Conservation (phyloP, 2,888 invertebrate genomes). For the Cepaea hortensis region DNA sequence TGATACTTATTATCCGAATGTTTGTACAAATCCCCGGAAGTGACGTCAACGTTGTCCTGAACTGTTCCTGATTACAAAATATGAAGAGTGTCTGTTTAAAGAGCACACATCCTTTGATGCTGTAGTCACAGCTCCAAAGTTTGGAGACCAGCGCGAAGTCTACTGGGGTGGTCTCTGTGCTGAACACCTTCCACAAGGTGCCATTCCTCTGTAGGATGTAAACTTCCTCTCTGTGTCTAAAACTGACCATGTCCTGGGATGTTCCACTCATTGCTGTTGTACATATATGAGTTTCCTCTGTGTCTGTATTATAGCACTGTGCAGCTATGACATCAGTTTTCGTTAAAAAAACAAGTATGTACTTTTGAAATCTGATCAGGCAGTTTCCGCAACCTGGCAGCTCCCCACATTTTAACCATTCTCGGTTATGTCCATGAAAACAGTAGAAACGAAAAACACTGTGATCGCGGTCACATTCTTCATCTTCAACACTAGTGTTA, state of each 20-base stretch:
- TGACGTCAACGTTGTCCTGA: neutral
- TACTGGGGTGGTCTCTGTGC: neutral
- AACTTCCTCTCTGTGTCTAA: neutral
- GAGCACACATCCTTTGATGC: neutral
- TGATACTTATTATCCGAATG: neutral
- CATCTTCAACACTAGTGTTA: too few relatives aligned
- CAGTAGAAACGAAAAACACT: too few relatives aligned
- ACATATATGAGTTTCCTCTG: too few relatives aligned
- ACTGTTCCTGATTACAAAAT: neutral
- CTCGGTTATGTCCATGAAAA: neutral
- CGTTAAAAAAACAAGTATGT: neutral
- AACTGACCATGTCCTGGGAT: conserved; percentile 4
- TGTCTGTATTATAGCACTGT: neutral
- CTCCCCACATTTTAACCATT: neutral
- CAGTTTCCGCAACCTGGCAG: neutral
- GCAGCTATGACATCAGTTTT: neutral
- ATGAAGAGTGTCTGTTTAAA: neutral
- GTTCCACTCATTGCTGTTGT: neutral
- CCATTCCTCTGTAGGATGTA: conserved; percentile 16
- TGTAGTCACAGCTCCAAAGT: neutral
- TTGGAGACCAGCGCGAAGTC: neutral
- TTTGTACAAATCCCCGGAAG: neutral
- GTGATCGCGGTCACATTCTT: too few relatives aligned
- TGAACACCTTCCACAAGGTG: neutral
- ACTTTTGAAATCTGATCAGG: neutral